Evolutionary conservation across 2,888 invertebrate species (phyloP).

Genomic region (Crossocerus cetratus): DNA sequence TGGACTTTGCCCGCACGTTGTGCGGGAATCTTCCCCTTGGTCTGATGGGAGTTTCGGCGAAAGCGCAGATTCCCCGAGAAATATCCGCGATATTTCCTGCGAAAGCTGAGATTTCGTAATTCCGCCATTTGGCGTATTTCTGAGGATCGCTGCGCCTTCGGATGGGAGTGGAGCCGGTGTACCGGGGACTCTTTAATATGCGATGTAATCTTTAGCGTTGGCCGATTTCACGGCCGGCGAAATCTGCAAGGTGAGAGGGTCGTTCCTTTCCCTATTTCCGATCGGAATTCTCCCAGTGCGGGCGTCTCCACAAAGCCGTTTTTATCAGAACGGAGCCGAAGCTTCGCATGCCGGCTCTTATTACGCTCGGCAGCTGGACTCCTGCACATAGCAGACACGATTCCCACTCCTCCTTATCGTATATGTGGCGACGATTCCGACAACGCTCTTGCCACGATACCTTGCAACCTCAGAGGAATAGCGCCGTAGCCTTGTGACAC

Average conservation of each 20-base stretch:
- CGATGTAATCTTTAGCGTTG: constrained; percentile 16
- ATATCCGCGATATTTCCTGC: neutral
- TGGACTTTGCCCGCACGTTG: no score
- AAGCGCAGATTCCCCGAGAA: no score
- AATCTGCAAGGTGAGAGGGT: constrained; percentile 27
- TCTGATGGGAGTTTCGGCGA: no score
- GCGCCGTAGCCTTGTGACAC: no score
- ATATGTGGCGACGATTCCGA: constrained; percentile 36
- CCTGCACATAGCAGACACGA: constrained; percentile 23
- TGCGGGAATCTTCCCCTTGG: no score
- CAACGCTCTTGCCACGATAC: constrained; percentile 22
- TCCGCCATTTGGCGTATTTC: constrained; percentile 1
- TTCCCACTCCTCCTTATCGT: constrained; percentile 22
- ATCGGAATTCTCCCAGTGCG: constrained; percentile 7
- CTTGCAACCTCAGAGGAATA: no score
- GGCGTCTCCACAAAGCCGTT: constrained; percentile 21
- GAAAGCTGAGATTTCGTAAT: constrained; percentile 7
- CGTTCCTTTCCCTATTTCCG: constrained; percentile 33
- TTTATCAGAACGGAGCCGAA: constrained; percentile 45
- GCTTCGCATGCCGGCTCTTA: constrained; percentile 38
- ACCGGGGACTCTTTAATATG: constrained; percentile 15
- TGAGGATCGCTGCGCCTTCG: neutral
- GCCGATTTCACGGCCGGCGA: constrained; percentile 21
- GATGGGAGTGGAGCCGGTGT: neutral
- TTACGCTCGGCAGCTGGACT: constrained; percentile 27